Conservation (phyloP, 2,888 invertebrate genomes). For the Protula sp. region DNA sequence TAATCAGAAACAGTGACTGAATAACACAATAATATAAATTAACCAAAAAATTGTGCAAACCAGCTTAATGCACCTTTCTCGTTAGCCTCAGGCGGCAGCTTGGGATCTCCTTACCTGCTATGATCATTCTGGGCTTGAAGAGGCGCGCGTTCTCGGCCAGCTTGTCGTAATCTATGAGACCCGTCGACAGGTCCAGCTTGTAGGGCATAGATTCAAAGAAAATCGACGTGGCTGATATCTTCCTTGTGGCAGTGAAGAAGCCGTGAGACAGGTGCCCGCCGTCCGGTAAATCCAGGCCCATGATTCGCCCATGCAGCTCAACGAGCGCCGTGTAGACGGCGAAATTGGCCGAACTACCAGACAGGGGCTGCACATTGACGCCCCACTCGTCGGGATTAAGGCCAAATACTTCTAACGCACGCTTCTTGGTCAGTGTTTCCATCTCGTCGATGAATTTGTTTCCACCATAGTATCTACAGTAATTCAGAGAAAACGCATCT, state of each 20-base stretch:
- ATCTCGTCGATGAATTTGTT: conserved; percentile 93
- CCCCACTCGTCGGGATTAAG: conserved; percentile 82
- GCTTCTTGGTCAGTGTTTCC: conserved; percentile 80
- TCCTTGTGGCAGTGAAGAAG: conserved; percentile 86
- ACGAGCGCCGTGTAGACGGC: conserved; percentile 82
- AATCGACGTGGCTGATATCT: conserved; percentile 93
- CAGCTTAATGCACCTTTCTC: too few species aligned
- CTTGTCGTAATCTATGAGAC: conserved; percentile 88
- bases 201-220: conserved; percentile 99
- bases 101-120: conserved; percentile 78
- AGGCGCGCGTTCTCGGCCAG: conserved; percentile 74
- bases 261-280: conserved; percentile 76
- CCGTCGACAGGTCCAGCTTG: conserved; percentile 72
- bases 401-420: conserved; percentile 77
- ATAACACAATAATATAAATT: too few species aligned
- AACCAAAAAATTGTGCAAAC: too few species aligned
- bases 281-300: conserved; percentile 90
- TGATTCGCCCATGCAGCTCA: conserved; percentile 90
- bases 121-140: conserved; percentile 87
- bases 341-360: conserved; percentile 95
- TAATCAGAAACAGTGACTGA: too few species aligned
- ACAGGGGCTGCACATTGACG: conserved; percentile 74
- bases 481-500: too few species aligned
- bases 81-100: too few species aligned
- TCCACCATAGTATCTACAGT: conserved; percentile 97